Conservation (phyloP, 1,140 invertebrate genomes). For the Phocides pigmalion region DNA sequence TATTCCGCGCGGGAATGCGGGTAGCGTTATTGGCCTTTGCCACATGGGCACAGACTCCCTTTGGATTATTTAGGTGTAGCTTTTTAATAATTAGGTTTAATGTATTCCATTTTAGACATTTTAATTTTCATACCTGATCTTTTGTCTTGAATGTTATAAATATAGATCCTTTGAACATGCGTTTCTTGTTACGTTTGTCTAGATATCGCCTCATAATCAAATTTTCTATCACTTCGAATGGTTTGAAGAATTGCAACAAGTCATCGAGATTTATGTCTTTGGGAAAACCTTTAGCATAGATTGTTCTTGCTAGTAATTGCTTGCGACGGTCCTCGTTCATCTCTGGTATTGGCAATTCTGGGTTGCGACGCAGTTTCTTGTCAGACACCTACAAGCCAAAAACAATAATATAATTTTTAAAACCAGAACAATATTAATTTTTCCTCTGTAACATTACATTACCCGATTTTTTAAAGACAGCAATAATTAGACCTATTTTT, state of each 20-base stretch:
- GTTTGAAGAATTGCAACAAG: slow-evolving; percentile 89
- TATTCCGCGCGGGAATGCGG: no score
- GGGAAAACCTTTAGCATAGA: slow-evolving; percentile 96
- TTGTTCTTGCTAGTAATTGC: slow-evolving; percentile 89
- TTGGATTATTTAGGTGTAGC: no score
- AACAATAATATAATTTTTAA: slow-evolving; percentile 2
- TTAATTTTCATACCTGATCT: slow-evolving; percentile 82
- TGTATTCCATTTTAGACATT: no score
- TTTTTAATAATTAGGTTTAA: no score
- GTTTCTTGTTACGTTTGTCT: slow-evolving; percentile 86
- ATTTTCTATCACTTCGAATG: slow-evolving; percentile 90
- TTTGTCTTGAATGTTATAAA: slow-evolving; percentile 92
- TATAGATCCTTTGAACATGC: slow-evolving; percentile 94
- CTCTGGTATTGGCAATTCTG: slow-evolving; percentile 91
- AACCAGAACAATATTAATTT: no score
- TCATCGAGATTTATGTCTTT: slow-evolving; percentile 88
- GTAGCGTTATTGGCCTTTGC: no score
- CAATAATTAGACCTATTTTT: slow-evolving; percentile 38
- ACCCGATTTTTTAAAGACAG: slow-evolving; percentile 35
- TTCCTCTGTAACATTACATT: no score
- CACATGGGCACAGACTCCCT: no score
- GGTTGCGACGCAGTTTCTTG: slow-evolving; percentile 91
- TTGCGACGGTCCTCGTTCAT: slow-evolving; percentile 93
- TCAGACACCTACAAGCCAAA: slow-evolving; percentile 89
- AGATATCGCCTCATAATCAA: slow-evolving; percentile 90